Base-by-base conservation (phyloP, 2,113 vertebrate species). In the Zosterops japonicus region DNA sequence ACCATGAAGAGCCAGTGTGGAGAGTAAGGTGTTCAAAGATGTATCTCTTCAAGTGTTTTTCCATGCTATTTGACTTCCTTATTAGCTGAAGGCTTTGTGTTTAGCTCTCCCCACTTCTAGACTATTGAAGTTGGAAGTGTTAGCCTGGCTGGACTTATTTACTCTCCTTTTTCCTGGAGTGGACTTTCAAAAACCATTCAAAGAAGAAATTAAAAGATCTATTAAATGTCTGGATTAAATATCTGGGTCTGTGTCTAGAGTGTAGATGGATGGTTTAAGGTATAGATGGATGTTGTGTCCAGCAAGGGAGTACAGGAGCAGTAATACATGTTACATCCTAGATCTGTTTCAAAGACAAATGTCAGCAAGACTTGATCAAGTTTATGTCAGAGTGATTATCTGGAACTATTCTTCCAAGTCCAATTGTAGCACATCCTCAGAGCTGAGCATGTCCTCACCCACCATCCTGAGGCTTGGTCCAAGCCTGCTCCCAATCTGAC, bases 261-360 rank as follows among this genome's bases (percentile, higher is more conserved):
- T 56, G 8, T 20, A 57, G 50, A 42, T 56, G 11, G 35, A 52
- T 68, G 11, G 4, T 36, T 27, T 72, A 42, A 36, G 6, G 23
- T 82, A 22, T 7, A 57, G 22, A 27, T 56, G 18, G 49, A 65
- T 57, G 20, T 16, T 4, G 0, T 60, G 29, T 12, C 41, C 0
- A 0, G 2, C 1, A 1, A 0, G 6, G 7, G 2, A 35, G 15
- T 56, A 59, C 8, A 21, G 39, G 21, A 83, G 35, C 22, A 14
- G 8, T 29, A 12, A 6, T 33, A 23, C 9, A 5, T 33, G 8
- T 69, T 46, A 49, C 44, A 68, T 65, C 46, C 12, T 2, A 2
- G 46, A 63, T 61, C 39, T 12, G 6, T 70, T 92, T 57, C n/a
- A 52, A 46, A 9, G 31, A 29, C 19, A 64, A 33, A 67, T 29